Percentiles rank a stretch among this genome's conserved stretches.
Evolutionary conservation across 2,797 vertebrate genomes (phyloP).

Genomic region (Geotrypetes seraphini): DNA sequence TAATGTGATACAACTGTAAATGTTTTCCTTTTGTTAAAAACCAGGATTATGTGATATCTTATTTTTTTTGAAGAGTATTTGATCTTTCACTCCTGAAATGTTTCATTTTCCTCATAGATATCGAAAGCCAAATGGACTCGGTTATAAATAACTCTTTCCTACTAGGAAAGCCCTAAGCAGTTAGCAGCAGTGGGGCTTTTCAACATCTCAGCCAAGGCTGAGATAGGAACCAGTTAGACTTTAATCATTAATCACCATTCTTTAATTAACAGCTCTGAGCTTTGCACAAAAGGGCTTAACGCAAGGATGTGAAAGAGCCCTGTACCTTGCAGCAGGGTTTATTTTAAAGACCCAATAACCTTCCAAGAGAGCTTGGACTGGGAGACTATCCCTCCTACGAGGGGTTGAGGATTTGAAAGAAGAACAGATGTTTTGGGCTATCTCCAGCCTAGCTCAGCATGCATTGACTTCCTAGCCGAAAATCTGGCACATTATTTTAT

Average conservation of each 20-base stretch:
- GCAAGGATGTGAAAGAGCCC: constrained; percentile 40
- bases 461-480: constrained; percentile 9
- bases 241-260: constrained; percentile 91
- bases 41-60: too few species aligned
- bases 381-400: constrained; percentile 10
- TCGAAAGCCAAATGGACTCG: constrained; percentile 16
- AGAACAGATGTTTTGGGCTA: constrained; percentile 41
- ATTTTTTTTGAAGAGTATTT: too few species aligned
- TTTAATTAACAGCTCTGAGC: constrained; percentile 98
- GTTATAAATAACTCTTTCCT: constrained; percentile 53
- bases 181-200: constrained; percentile 60
- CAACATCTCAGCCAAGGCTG: too few species aligned
- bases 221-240: constrained; percentile 45
- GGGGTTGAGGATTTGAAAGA: constrained; percentile 11
- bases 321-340: constrained; percentile 46
- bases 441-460: background rate
- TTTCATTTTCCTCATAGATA: too few species aligned
- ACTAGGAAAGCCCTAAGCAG: constrained; percentile 45
- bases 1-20: too few species aligned
- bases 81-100: too few species aligned
- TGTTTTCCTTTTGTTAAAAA: too few species aligned
- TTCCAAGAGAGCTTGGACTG: constrained; percentile 35
- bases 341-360: constrained; percentile 26
- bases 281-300: constrained; percentile 68
- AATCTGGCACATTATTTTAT: too few species aligned